Base-by-base conservation (phyloP, 2,113 vertebrate species). In the Peromyscus californicus region DNA sequence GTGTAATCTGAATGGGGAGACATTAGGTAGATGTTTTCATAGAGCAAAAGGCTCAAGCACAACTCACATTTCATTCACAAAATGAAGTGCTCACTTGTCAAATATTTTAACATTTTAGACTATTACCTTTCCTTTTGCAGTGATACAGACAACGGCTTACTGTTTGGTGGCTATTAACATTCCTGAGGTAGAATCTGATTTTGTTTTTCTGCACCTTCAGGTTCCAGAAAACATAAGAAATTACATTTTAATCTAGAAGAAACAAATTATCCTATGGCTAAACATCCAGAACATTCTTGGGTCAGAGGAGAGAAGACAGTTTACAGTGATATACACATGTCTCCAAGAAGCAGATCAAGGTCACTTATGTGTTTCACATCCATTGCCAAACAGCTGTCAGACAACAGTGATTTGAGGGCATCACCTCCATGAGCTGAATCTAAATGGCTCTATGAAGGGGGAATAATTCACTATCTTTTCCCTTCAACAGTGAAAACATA, bases 301-400 rank as follows among this genome's bases (percentile, higher is more conserved):
- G 93, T 96, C 85, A 92, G 39, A 89, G 36, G 2, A 94, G 33
- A 88, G 54, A 13, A 85, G 85, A 85, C 61, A 95, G 54, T 84
- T 91, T 74, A 89, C 16, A 96, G 79, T 96, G 45, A 94, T 59
- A 88, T 42, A 91, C 76, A 97, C 29, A 80, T 96, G 39, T 94
- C 70, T 96, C 33, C 61, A 26, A 90, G 79, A 90, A 67, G 3
- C 22, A 89, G 70, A 96, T n/a, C 90, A 91, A 95, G 85, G 72
- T 94, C 87, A 83, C 39, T 76, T 86, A 59, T 36, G 31, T 85
- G 29, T 74, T 92, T 94, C 67, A 85, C 21, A 74, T 78, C 94
- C 85, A 89, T 54, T 94, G 78, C 72, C 78, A 94, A 97, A 91
- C 39, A 96, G 33, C 57, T 83, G 22, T 89, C 90, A 95, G 51